Percentiles rank a stretch among this genome's conserved stretches.
Conservation (phyloP, 2,888 invertebrate genomes). For the Plagodis dolabraria region DNA sequence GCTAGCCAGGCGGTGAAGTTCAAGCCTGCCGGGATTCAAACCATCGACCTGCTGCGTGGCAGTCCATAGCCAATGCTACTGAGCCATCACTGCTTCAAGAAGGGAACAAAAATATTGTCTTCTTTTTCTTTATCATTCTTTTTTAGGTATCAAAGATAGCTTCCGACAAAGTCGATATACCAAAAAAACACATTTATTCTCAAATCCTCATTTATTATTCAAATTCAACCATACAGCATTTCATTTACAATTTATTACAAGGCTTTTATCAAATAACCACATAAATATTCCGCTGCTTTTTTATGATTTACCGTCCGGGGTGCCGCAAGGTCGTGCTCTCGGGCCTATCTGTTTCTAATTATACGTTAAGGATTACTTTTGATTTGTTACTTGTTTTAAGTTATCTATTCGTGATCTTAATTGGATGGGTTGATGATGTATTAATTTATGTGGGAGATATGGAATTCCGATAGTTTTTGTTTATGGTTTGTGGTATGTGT, state of each 20-base stretch:
- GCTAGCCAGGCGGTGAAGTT: too few species aligned
- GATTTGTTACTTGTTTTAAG: constrained; percentile 13
- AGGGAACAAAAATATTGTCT: too few species aligned
- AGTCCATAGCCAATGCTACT: too few species aligned
- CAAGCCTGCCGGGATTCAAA: too few species aligned
- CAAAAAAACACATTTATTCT: constrained; percentile 16
- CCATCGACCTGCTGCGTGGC: too few species aligned
- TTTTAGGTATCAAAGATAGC: constrained; percentile 23
- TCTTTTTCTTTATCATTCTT: too few species aligned
- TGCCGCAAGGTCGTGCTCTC: constrained; percentile 39
- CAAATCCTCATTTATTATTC: constrained; percentile 19
- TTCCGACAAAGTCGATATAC: constrained; percentile 24
- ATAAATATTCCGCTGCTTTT: constrained; percentile 36
- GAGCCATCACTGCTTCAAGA: too few species aligned
- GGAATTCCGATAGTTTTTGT: background rate
- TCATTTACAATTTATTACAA: constrained; percentile 39
- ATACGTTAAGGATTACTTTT: constrained; percentile 17
- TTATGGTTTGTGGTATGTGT: too few species aligned
- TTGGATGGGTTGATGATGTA: constrained; percentile 26
- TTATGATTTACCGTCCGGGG: constrained; percentile 40
- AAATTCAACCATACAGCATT: constrained; percentile 29
- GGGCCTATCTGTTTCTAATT: constrained; percentile 33
- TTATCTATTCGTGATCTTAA: constrained; percentile 26
- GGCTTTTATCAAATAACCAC: constrained; percentile 39
- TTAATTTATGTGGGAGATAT: constrained; percentile 18